phyloP scores from a whole-genome alignment of 2,888 invertebrate genomes.

The Volucella bombylans region DNA sequence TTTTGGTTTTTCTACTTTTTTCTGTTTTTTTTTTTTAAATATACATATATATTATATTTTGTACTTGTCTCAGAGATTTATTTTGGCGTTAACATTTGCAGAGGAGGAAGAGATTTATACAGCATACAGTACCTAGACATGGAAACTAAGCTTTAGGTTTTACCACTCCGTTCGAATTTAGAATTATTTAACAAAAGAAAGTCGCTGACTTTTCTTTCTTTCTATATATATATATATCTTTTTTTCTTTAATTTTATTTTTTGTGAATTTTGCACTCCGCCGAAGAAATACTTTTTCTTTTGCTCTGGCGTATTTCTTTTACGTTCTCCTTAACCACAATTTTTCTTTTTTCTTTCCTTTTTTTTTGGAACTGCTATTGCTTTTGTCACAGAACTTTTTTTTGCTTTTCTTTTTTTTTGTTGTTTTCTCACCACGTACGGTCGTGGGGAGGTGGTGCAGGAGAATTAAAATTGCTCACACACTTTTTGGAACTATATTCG shows the following conservation, averaged over 20 bases:
- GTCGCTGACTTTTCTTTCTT: slow-evolving; percentile 44
- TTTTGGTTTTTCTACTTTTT: slow-evolving; percentile 23
- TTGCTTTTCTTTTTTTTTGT: slow-evolving; percentile 16
- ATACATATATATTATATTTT: no score
- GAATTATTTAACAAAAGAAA: slow-evolving; percentile 14
- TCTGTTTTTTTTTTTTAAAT: background rate
- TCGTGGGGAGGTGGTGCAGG: slow-evolving; percentile 50
- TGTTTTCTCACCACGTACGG: slow-evolving; percentile 58
- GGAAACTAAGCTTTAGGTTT: slow-evolving; percentile 52
- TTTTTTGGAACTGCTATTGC: slow-evolving; percentile 45
- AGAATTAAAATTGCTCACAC: slow-evolving; percentile 41
- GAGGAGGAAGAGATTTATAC: slow-evolving; percentile 38
- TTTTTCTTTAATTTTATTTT: slow-evolving; percentile 29
- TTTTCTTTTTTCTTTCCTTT: slow-evolving; percentile 52
- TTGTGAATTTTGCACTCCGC: slow-evolving; percentile 43
- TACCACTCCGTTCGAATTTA: slow-evolving; percentile 47
- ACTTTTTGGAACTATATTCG: slow-evolving; percentile 11
- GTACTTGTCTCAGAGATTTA: slow-evolving; percentile 56
- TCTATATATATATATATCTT: slow-evolving; percentile 63
- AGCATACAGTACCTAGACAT: slow-evolving; percentile 74
- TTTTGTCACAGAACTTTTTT: slow-evolving; percentile 67
- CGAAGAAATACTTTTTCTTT: slow-evolving; percentile 48
- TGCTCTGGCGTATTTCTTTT: slow-evolving; percentile 50
- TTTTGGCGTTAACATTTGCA: slow-evolving; percentile 71
- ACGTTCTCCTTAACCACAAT: slow-evolving; percentile 65